These are phyloP conservation scores for Heliornis fulica DNA, from an alignment of 2,113 vertebrate genomes.

Conservation along the genomic window DNA sequence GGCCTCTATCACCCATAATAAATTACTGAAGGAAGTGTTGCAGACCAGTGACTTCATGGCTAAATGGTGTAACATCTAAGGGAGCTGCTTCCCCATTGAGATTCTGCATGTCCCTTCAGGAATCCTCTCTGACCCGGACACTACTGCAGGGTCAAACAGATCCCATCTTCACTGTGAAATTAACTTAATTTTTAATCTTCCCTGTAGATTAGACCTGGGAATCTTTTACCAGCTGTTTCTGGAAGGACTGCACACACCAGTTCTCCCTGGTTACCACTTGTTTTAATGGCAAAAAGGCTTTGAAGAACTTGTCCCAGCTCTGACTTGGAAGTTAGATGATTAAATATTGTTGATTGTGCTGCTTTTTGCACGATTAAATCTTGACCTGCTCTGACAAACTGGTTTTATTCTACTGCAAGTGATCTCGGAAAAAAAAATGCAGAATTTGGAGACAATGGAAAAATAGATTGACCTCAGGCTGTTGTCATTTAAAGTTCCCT, in stretches of 20 bases:
- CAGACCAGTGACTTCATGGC: background rate
- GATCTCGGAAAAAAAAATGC: background rate
- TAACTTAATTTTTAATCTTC: background rate
- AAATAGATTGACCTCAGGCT: background rate
- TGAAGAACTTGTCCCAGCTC: background rate
- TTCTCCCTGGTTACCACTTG: background rate
- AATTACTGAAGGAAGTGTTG: background rate
- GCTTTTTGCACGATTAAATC: background rate
- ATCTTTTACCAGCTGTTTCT: background rate
- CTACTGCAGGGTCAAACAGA: background rate
- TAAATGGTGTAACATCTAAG: background rate
- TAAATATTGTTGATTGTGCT: background rate
- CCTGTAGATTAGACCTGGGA: accelerated
- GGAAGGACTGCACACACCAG: background rate
- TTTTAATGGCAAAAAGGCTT: background rate
- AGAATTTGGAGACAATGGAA: background rate
- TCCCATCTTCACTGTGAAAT: background rate
- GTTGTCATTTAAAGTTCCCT: background rate
- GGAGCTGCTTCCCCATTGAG: background rate
- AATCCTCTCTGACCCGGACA: background rate
- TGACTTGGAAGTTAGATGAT: background rate
- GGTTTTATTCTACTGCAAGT: background rate
- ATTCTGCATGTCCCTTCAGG: background rate
- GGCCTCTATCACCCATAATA: background rate
- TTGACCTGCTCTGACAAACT: background rate